Base-by-base conservation (phyloP, 2,113 vertebrate genomes). In the Phasianus colchicus region DNA sequence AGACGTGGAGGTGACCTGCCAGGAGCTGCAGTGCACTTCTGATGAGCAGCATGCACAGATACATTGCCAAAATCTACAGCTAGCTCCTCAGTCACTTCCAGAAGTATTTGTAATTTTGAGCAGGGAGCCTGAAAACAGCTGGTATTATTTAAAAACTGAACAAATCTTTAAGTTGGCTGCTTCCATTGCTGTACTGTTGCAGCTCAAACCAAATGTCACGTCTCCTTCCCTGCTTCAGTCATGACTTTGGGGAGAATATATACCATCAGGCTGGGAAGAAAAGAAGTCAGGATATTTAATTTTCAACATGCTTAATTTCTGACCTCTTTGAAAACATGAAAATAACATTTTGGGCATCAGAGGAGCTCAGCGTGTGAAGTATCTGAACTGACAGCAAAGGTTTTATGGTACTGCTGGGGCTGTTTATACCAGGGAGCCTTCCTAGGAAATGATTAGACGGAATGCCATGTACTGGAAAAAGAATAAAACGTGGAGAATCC, bases 151-250 rank as follows among this genome's bases (percentile, higher is more conserved):
- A 57, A 84, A 90, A 75, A 65, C 71, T 55, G 81, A 91, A 66
- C 61, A 81, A 90, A 90, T 96, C 95, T 90, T 96, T 81, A 95
- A 94, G 95, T 72, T 86, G 80, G 79, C 88, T 82, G 79, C 75
- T 94, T 90, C 74, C 1, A 1, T 52, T 50, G 79, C 83, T 79
- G 74, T 65, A 61, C 32, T 65, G 34, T 89, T 80, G 47, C 64
- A 63, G 48, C 45, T 32, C 58, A 80, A 63, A 76, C 70, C 93
- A 83, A 66, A 70, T 70, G 64, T 84, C 88, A 58, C 38, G 13
- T 74, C 64, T 81, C 48, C 55, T 72, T 71, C 88, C 47, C 70
- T 64, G 4, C 69, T 72, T 79, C 91, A 71, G 66, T 92, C 84
- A 7, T 72, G 77, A 64, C 83, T 88, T 73, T 1, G 3, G 21